Evolutionary conservation across 2,113 vertebrate species (phyloP), one percentile per base, ranked within the genome.

Genomic region (Ancistrus triradiatus): DNA sequence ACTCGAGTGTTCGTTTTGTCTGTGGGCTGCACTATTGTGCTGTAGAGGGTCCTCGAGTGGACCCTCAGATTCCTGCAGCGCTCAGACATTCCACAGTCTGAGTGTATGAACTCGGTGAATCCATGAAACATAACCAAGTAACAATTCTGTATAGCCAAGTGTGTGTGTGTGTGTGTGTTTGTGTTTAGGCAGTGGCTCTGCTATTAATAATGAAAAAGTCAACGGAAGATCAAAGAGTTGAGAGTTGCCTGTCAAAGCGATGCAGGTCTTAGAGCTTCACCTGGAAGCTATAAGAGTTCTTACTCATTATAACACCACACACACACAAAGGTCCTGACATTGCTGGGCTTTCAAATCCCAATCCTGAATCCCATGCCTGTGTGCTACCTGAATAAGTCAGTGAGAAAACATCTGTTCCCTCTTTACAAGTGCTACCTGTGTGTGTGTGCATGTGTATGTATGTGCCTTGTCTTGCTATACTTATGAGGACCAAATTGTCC

Each of bases 271-370:
- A 73, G 58, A 62, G 21, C 47, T 59, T 68, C 61, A 77, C 69
- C 66, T 79, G 73, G 72, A 77, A 75, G 21, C 59, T 35, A 74
- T 78, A 76, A 74, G 63, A 59, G 68, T 63, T 78, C 64, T 69
- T 47, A 59, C 59, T 73, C 70, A 67, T 75, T 75, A 72, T 80
- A 75, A 81, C 72, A 69, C 60, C 46, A 57, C 37, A 46, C 67
- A 59, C 31, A 48, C 35, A 63, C 62, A 52, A 22, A 37, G 43
- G 24, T 58, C 47, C 33, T 50, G 46, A 46, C 25, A 59, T 42
- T 60, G 48, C 18, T 18, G 17, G 21, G 28, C 14, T 51, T 19
- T 6, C 3, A 6, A n/a, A 10, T 31, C 10, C 3, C 6, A n/a
- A 10, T 31, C 33, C 13, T 43, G 18, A 35, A 38, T n/a, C 3